Evolutionary conservation across 2,888 invertebrate species (phyloP).

Genomic region (Eilema caniola): DNA sequence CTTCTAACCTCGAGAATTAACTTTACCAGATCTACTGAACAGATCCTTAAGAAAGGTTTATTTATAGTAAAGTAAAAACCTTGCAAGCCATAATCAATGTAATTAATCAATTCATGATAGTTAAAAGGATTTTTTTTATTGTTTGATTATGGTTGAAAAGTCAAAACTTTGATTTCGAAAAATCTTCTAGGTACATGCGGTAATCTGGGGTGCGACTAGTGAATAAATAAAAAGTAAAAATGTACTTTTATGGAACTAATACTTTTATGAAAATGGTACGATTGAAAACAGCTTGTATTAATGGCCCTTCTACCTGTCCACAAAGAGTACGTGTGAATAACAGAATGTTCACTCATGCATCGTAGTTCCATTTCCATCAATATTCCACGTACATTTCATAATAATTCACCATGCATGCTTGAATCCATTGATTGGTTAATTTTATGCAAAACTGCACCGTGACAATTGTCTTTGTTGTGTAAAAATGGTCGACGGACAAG

Average conservation of each 20-base stretch:
- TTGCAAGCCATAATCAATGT: no score
- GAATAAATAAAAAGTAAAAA: not conserved
- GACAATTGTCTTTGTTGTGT: conserved; percentile 57
- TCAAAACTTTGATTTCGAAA: no score
- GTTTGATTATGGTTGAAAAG: no score
- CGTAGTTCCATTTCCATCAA: conserved; percentile 45
- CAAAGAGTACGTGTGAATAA: conserved; percentile 30
- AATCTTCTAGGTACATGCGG: no score
- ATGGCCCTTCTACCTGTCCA: not conserved
- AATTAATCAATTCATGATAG: no score
- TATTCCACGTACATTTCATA: conserved; percentile 59
- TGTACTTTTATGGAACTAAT: not conserved
- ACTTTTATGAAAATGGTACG: not conserved
- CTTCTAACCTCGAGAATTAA: no score
- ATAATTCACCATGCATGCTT: conserved; percentile 60
- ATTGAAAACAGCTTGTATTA: conserved; percentile 2
- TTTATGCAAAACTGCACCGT: conserved; percentile 53
- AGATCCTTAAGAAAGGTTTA: no score
- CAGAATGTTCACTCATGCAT: conserved; percentile 39
- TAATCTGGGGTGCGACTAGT: no score
- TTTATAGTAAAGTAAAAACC: no score
- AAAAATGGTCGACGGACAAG: conserved; percentile 45
- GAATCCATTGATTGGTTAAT: conserved; percentile 58
- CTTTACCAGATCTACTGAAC: no score
- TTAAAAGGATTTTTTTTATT: no score